phyloP scores from a whole-genome alignment of 2,797 vertebrate genomes.

The Syngnathus acus region DNA sequence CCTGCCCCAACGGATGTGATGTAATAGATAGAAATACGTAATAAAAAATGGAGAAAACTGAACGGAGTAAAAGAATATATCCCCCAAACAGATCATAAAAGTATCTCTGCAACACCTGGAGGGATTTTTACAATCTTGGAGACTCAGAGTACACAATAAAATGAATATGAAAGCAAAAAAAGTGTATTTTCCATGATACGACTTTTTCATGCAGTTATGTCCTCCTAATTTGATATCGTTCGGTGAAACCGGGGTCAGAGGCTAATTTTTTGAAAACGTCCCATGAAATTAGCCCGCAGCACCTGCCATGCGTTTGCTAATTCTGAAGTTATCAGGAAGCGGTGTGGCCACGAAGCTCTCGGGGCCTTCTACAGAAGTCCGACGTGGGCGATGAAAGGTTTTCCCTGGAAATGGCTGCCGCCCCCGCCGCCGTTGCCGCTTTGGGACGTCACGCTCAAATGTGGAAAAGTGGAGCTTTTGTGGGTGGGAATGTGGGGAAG shows the following conservation, averaged over 20 bases:
- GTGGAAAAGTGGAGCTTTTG: constrained; percentile 4
- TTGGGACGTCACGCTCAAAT: not conserved
- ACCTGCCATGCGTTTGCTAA: not conserved
- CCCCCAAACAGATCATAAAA: no score
- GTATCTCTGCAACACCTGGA: no score
- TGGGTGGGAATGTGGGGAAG: constrained; percentile 37
- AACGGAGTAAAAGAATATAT: no score
- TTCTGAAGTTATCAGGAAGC: not conserved
- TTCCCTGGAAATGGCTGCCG: not conserved
- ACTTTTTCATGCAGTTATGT: not conserved
- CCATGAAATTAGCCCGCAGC: not conserved
- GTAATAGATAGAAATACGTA: no score
- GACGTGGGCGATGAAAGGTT: constrained; percentile 2
- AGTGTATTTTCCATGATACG: no score
- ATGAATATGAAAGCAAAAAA: no score
- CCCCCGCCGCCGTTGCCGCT: not conserved
- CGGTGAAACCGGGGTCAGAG: not conserved
- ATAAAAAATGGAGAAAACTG: no score
- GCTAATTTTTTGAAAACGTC: not conserved
- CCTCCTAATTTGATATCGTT: not conserved
- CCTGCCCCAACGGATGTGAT: no score
- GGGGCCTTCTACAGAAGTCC: not conserved
- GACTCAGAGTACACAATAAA: not conserved
- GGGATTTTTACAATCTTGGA: no score
- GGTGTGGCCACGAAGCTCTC: not conserved